Conservation (phyloP, 2,888 invertebrate species). For the Sylvicola cinctus region DNA sequence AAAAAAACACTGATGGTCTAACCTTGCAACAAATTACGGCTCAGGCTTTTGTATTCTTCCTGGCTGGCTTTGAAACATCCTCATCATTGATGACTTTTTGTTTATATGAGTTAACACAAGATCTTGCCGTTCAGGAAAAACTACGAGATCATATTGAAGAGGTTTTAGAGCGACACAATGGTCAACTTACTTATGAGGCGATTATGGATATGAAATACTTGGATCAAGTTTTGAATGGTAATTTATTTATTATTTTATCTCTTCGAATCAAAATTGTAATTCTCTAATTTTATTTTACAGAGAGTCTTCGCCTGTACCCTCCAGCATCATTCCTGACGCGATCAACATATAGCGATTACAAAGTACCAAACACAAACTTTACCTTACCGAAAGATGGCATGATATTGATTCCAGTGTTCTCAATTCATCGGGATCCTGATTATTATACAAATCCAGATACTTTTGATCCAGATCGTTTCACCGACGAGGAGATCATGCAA, state of each 20-base stretch:
- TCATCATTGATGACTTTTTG: constrained; percentile 33
- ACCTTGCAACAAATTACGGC: constrained; percentile 30
- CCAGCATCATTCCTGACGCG: constrained; percentile 33
- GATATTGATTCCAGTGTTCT: constrained; percentile 30
- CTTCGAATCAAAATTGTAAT: too few relatives aligned
- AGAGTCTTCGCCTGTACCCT: constrained; percentile 35
- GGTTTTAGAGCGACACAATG: constrained; percentile 24
- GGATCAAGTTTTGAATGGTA: constrained; percentile 33
- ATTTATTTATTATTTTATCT: too few relatives aligned
- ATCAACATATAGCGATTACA: constrained; percentile 28
- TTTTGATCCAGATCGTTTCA: constrained; percentile 40
- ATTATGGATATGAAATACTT: constrained; percentile 33
- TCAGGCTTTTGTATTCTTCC: constrained; percentile 34
- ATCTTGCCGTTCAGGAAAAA: constrained; percentile 29
- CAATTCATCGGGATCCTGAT: constrained; percentile 36
- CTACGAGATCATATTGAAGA: constrained; percentile 27
- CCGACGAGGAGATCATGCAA: constrained; percentile 29
- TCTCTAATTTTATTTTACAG: constrained; percentile 3
- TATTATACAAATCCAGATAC: constrained; percentile 36
- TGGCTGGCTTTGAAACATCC: constrained; percentile 40
- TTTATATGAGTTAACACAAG: constrained; percentile 30
- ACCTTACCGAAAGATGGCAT: constrained; percentile 30
- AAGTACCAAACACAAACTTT: constrained; percentile 26
- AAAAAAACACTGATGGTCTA: constrained; percentile 11
- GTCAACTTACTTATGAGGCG: constrained; percentile 31